Evolutionary conservation across 1,140 invertebrate species (phyloP).

Genomic region (Bombus fervidus): DNA sequence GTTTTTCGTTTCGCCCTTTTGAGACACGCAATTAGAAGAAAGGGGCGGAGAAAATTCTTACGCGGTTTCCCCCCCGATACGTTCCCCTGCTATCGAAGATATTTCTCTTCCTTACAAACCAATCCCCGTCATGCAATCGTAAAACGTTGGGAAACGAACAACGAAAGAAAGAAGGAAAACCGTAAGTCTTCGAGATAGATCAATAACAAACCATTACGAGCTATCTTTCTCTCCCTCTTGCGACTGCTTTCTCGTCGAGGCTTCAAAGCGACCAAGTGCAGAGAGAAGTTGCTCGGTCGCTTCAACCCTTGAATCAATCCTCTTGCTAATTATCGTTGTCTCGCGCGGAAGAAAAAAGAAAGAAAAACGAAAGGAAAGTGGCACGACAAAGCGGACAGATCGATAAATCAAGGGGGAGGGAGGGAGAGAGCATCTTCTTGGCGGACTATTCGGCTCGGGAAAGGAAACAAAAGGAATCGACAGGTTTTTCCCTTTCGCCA

Average conservation of each 20-base stretch:
- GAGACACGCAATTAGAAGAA: slow-evolving; percentile 18
- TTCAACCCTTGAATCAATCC: slow-evolving; percentile 37
- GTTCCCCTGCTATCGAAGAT: slow-evolving; percentile 26
- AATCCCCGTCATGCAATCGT: neutral
- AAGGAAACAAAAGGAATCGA: slow-evolving; percentile 39
- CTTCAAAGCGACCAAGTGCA: slow-evolving; percentile 28
- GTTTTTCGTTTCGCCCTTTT: slow-evolving; percentile 6
- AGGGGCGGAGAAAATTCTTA: slow-evolving; percentile 47
- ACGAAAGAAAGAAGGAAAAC: slow-evolving; percentile 66
- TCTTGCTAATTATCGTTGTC: slow-evolving; percentile 39
- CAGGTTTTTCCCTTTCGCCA: slow-evolving; percentile 57
- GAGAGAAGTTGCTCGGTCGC: neutral
- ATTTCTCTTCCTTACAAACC: slow-evolving; percentile 35
- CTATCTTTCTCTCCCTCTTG: slow-evolving; percentile 43
- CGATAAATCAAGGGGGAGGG: slow-evolving; percentile 3
- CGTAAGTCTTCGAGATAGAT: slow-evolving; percentile 70
- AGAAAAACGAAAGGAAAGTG: neutral
- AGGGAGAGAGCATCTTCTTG: neutral
- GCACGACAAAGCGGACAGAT: slow-evolving; percentile 27
- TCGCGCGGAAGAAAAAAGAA: neutral
- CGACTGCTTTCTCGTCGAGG: slow-evolving; percentile 25
- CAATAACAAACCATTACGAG: slow-evolving; percentile 80
- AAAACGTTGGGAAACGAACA: slow-evolving; percentile 54
- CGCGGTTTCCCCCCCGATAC: neutral
- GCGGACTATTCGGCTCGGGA: neutral